These are phyloP conservation scores for Bibio marci DNA, from an alignment of 2,888 invertebrate genomes.

Conservation along the genomic window DNA sequence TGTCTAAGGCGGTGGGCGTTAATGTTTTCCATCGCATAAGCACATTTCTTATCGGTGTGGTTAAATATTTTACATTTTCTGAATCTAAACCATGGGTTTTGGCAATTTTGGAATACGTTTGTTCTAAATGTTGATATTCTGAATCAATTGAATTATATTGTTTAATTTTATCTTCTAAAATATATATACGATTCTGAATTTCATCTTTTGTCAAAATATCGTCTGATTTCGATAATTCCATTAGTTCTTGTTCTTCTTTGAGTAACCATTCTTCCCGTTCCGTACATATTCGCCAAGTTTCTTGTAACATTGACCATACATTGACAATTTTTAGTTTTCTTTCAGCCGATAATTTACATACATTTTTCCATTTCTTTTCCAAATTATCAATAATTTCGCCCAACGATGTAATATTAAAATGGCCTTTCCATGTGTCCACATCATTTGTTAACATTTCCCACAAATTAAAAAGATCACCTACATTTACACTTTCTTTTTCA, in stretches of 20 bases:
- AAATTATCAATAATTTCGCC: slow-evolving; percentile 49
- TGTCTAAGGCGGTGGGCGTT: slow-evolving; percentile 37
- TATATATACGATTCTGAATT: slow-evolving; percentile 37
- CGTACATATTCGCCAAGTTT: slow-evolving; percentile 35
- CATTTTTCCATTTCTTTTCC: slow-evolving; percentile 62
- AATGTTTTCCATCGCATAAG: slow-evolving; percentile 49
- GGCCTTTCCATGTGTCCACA: slow-evolving; percentile 50
- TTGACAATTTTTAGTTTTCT: slow-evolving; percentile 47
- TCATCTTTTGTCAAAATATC: slow-evolving; percentile 38
- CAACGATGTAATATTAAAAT: slow-evolving; percentile 51
- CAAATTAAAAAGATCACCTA: slow-evolving; percentile 61
- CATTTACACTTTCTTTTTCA: slow-evolving; percentile 57
- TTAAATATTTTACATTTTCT: slow-evolving; percentile 45
- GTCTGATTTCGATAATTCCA: slow-evolving; percentile 36
- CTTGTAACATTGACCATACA: slow-evolving; percentile 41
- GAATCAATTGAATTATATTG: slow-evolving; percentile 37
- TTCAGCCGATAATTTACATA: slow-evolving; percentile 55
- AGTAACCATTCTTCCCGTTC: slow-evolving; percentile 44
- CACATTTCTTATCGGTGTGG: slow-evolving; percentile 37
- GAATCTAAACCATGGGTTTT: slow-evolving; percentile 50
- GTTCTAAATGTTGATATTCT: slow-evolving; percentile 45
- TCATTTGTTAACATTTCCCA: slow-evolving; percentile 63
- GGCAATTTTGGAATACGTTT: slow-evolving; percentile 49
- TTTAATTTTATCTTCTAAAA: slow-evolving; percentile 34
- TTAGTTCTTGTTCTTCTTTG: slow-evolving; percentile 42